Evolutionary conservation across 2,888 invertebrate species (phyloP), one percentile per base, ranked within the genome.

Genomic region (Callyntrura guangdongensis): DNA sequence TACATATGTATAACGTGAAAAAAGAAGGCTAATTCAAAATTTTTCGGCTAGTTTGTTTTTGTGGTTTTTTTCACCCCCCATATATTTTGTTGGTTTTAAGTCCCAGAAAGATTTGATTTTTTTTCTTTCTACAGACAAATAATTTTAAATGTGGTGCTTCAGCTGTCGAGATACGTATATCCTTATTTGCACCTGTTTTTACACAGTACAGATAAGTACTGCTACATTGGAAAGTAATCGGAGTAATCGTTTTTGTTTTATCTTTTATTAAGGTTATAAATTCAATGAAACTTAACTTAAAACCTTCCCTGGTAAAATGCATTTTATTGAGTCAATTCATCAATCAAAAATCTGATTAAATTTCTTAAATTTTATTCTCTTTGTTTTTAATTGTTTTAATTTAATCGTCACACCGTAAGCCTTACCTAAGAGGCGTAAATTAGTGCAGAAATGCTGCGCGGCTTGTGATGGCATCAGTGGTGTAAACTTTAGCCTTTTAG

Each of bases 11-110:
- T 14, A 36, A 36, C 36, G 36, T 47, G 22, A 20, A 59, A 79
- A 89, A 90, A 86, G 69, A 20, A 81, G 85, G 79, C 67, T 72
- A 81, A 90, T 22, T 86, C 56, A 45, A 79, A 72, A 79, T 89
- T 84, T 89, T 89, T 88, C 77, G 79, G 83, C 79, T 27, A 85
- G 77, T 79, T 67, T 53, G 77, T 85, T 79, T 89, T 74, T 88
- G 85, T 61, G 86, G 27, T 59, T 86, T 86, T 74, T 86, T 74
- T 74, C 25, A 20, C n/a, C 14, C 27, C 56, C 8, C 12, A 74
- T 36, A 36, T 36, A 36, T 2, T 74, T 74, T 74, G 72, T 45
- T 72, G 53, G 53, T 85, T 36, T 2, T 69, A n/a, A 72, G 67
- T 53, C 74, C 11, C 49, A 72, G 27, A 69, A n/a, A 49, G 22